Conservation (phyloP, 2,888 invertebrate species). For the Venusia cambrica region DNA sequence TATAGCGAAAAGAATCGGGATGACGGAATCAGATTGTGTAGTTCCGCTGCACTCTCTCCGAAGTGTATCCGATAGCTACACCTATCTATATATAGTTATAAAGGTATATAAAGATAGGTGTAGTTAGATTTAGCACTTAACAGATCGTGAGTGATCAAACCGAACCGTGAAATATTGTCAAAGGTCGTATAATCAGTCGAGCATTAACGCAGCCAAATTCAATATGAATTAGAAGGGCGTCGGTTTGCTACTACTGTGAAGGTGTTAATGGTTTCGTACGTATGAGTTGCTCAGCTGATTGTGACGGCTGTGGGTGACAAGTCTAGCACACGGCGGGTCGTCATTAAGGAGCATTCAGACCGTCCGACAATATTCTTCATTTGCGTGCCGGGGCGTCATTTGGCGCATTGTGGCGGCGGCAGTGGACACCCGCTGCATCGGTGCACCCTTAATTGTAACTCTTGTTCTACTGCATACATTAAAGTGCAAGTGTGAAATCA, state of each 20-base stretch:
- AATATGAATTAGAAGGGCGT: no score
- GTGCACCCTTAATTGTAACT: slow-evolving; percentile 73
- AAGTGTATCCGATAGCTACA: no score
- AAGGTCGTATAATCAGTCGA: no score
- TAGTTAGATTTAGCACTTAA: no score
- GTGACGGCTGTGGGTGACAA: slow-evolving; percentile 34
- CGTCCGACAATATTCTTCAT: slow-evolving; percentile 80
- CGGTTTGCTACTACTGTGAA: neutral
- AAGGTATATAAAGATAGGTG: no score
- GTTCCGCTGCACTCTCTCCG: no score
- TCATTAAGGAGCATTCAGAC: slow-evolving; percentile 78
- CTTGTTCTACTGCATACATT: slow-evolving; percentile 54
- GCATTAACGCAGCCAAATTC: no score
- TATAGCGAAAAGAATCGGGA: no score
- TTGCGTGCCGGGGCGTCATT: slow-evolving; percentile 76
- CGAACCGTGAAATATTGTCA: no score
- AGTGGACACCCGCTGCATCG: slow-evolving; percentile 51
- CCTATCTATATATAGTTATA: no score
- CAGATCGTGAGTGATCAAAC: no score
- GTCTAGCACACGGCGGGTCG: slow-evolving; percentile 52
- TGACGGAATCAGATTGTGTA: no score
- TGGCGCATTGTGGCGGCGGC: slow-evolving; percentile 69
- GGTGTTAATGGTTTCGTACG: neutral
- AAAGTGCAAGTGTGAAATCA: slow-evolving; percentile 18
- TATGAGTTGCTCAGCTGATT: slow-evolving; percentile 5